Evolutionary conservation across 2,113 vertebrate genomes (phyloP).

Genomic region (Coracopsis vasa): DNA sequence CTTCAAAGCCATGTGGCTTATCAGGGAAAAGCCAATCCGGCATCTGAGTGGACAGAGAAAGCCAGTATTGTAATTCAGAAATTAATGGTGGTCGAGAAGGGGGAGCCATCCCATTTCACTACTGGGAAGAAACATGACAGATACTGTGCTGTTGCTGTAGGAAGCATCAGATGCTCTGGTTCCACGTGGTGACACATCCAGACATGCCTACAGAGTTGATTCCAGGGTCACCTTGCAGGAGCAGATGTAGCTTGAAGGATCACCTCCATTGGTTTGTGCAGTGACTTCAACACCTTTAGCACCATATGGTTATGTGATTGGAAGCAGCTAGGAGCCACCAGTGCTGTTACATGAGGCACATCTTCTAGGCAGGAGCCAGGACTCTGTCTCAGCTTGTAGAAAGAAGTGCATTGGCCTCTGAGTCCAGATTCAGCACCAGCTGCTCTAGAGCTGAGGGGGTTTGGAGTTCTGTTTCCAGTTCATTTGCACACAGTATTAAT

Average conservation of each 20-base stretch:
- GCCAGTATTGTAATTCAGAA: neutral
- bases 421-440: neutral
- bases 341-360: neutral
- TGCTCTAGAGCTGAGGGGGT: neutral
- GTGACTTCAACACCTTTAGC: neutral
- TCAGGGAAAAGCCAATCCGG: neutral
- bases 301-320: neutral
- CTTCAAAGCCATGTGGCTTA: neutral
- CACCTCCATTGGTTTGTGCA: neutral
- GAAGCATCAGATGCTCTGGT: neutral
- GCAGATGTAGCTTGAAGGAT: neutral
- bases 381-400: neutral
- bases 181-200: neutral
- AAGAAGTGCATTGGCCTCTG: fast-evolving
- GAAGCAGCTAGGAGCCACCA: neutral
- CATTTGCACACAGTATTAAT: fast-evolving
- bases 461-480: neutral
- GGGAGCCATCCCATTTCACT: neutral
- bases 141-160: neutral
- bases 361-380: neutral
- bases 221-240: neutral
- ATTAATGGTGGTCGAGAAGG: neutral
- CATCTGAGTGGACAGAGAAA: neutral
- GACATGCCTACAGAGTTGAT: neutral
- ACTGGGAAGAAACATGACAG: neutral